Conservation (phyloP, 2,888 invertebrate species). For the Phymatocera aterrima region DNA sequence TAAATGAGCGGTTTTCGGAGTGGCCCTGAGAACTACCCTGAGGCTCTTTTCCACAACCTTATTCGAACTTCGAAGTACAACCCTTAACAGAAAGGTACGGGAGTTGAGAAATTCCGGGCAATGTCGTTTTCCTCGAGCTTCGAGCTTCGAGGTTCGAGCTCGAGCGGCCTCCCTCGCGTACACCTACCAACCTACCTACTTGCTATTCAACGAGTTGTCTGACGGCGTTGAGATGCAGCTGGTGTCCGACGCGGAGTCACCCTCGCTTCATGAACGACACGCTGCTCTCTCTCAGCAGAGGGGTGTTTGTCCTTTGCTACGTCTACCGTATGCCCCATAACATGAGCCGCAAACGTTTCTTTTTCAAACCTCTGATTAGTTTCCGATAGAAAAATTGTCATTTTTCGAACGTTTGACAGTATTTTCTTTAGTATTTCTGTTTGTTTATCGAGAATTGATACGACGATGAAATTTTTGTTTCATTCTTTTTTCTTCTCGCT, state of each 20-base stretch:
- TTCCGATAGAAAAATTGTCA: background rate
- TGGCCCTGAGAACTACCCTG: slow-evolving; percentile 23
- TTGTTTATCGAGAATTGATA: background rate
- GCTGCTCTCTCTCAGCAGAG: background rate
- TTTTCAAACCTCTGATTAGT: background rate
- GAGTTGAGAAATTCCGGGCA: slow-evolving; percentile 27
- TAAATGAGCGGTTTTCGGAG: background rate
- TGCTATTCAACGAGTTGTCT: slow-evolving; percentile 45
- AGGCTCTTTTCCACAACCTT: slow-evolving; percentile 15
- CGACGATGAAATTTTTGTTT: background rate
- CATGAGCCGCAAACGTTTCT: background rate
- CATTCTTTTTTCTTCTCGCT: no score
- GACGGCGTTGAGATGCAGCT: slow-evolving; percentile 46
- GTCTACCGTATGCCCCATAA: background rate
- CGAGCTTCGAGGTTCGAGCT: no score
- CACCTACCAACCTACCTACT: slow-evolving; percentile 29
- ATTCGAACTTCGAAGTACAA: slow-evolving; percentile 30
- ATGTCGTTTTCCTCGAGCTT: background rate
- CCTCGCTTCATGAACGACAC: slow-evolving; percentile 4
- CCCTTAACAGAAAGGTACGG: background rate
- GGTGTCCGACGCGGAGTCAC: slow-evolving; percentile 38
- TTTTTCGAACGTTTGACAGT: no score
- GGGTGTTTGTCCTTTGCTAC: background rate
- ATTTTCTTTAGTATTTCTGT: no score
- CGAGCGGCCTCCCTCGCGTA: background rate